phyloP scores from a whole-genome alignment of 2,113 vertebrate genomes.

The Ophiodon elongatus region DNA sequence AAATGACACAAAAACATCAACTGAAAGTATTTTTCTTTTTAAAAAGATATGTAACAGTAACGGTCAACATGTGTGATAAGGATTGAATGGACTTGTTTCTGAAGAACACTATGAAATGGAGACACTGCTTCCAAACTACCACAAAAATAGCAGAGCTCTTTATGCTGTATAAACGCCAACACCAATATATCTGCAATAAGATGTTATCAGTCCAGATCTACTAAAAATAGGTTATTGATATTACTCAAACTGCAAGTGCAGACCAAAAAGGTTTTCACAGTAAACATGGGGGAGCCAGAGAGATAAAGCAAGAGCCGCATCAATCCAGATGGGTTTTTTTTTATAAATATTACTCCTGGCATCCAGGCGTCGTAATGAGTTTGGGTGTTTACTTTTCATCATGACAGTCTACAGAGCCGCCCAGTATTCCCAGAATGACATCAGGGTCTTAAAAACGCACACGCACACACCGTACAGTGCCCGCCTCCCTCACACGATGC shows the following conservation, averaged over 20 bases:
- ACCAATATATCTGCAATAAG: background rate
- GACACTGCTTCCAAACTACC: background rate
- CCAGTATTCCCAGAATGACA: slow-evolving; percentile 41
- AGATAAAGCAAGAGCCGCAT: background rate
- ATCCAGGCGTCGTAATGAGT: background rate
- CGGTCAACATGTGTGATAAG: too few relatives aligned
- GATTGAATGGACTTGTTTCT: background rate
- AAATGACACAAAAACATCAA: background rate
- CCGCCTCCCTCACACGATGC: slow-evolving; percentile 37
- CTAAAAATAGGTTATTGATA: background rate
- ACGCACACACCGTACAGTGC: background rate
- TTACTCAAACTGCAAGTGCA: background rate
- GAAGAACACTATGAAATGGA: background rate
- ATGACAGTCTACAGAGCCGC: slow-evolving; percentile 16
- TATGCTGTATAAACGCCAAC: background rate
- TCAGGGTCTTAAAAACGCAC: slow-evolving; percentile 14
- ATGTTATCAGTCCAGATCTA: background rate
- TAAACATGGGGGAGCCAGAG: background rate
- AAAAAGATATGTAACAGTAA: background rate
- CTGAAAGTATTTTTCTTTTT: background rate
- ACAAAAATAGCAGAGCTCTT: background rate
- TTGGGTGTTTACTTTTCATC: slow-evolving; percentile 40
- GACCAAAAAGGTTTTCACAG: slow-evolving; percentile 8
- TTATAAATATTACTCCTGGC: slow-evolving; percentile 14
- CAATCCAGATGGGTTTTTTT: slow-evolving; percentile 1